Evolutionary conservation across 2,113 vertebrate genomes (phyloP).

Genomic region (Aspiorhynchus laticeps): DNA sequence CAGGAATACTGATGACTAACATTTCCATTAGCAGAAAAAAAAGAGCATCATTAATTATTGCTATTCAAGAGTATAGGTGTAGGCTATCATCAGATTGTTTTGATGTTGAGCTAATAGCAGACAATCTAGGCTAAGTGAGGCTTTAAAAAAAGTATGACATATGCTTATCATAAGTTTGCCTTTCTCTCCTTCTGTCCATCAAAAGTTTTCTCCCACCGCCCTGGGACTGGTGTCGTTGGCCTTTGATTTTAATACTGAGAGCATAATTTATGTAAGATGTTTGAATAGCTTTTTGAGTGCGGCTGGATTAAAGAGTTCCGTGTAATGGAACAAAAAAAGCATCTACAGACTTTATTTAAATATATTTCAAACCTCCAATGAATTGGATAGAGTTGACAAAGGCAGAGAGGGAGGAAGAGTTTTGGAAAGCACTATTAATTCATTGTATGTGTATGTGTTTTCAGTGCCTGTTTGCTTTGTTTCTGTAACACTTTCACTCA

Average conservation of each 20-base stretch:
- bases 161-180: conserved; percentile 62
- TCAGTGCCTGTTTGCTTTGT: not conserved
- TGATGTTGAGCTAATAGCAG: not conserved
- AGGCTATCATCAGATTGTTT: not conserved
- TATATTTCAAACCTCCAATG: conserved; percentile 65
- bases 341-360: conserved; percentile 65
- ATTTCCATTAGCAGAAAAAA: not conserved
- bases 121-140: not conserved
- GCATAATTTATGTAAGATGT: conserved; percentile 83
- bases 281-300: conserved; percentile 77
- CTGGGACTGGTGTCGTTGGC: conserved; percentile 64
- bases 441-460: not conserved
- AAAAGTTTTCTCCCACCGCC: conserved; percentile 69
- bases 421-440: not conserved
- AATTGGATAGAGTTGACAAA: conserved; percentile 67
- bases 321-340: conserved; percentile 68
- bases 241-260: conserved; percentile 83
- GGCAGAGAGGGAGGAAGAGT: conserved; percentile 42
- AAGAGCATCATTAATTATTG: not conserved
- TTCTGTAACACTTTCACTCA: not conserved
- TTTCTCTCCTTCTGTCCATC: conserved; percentile 69
- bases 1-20: not conserved
- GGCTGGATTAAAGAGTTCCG: conserved; percentile 78
- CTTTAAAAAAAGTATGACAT: conserved; percentile 58
- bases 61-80: not conserved